Evolutionary conservation across 23 tunicate genomes (phyloP).

Genomic region (Styela clava): DNA sequence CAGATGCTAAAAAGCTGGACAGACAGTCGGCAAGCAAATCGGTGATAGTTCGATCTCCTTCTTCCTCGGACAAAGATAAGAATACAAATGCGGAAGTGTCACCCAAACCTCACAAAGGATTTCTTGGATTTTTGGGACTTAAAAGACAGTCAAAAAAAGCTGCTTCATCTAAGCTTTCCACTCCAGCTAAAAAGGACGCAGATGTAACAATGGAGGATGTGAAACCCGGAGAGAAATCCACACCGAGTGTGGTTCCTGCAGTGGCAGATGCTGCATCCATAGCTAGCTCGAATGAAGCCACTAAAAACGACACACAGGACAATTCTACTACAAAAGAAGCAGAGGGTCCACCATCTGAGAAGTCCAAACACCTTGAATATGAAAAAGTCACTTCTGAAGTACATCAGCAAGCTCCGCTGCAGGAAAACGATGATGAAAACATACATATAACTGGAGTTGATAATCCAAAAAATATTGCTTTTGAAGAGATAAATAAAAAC

Average conservation of each 20-base stretch:
- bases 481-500: no score
- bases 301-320: no score
- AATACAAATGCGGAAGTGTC: background rate
- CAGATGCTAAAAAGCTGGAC: background rate
- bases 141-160: background rate
- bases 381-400: no score
- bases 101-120: slow-evolving; percentile 9
- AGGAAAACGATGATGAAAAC: no score
- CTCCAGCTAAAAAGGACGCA: background rate
- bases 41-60: background rate
- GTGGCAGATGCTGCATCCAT: background rate
- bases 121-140: slow-evolving; percentile 3
- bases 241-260: background rate
- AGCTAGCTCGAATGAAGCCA: background rate
- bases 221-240: background rate
- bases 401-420: no score
- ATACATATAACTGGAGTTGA: no score
- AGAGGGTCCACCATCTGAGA: no score
- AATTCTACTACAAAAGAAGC: no score
- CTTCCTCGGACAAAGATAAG: background rate
- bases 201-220: background rate
- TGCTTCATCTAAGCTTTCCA: background rate
- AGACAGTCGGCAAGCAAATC: background rate
- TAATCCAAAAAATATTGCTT: no score
- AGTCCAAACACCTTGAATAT: no score